Percentiles rank a stretch among this genome's conserved stretches.
Conservation (phyloP, 2,797 vertebrate species). For the Lindbergichthys nudifrons region DNA sequence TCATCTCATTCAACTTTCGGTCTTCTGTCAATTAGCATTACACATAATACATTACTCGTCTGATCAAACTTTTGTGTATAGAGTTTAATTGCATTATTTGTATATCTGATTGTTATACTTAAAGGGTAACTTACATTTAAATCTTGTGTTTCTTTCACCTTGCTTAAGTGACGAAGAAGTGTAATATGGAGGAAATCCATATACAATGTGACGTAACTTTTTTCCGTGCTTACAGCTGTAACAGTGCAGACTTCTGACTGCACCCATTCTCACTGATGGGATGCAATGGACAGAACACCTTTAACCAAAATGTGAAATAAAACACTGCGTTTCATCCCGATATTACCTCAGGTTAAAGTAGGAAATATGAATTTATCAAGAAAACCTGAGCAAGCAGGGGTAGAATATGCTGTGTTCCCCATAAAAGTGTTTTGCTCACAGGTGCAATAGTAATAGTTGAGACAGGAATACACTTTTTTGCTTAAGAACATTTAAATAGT, state of each 20-base stretch:
- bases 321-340: background rate
- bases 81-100: background rate
- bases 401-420: too few relatives aligned
- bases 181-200: too few relatives aligned
- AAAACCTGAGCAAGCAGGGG: background rate
- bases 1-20: too few relatives aligned
- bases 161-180: too few relatives aligned
- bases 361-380: too few relatives aligned
- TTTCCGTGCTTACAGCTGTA: background rate
- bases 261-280: background rate
- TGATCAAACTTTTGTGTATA: background rate
- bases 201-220: too few relatives aligned
- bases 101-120: background rate
- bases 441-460: slow-evolving; percentile 1
- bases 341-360: background rate
- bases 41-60: background rate
- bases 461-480: background rate
- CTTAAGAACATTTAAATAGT: slow-evolving; percentile 9
- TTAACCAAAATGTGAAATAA: background rate
- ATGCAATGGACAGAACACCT: background rate
- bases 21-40: background rate
- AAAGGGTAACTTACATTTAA: background rate
- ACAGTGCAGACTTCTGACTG: background rate
- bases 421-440: background rate
- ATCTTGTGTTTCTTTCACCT: background rate